Evolutionary conservation across 1,140 invertebrate genomes (phyloP).

Genomic region (Pseudomyrmex gracilis): DNA sequence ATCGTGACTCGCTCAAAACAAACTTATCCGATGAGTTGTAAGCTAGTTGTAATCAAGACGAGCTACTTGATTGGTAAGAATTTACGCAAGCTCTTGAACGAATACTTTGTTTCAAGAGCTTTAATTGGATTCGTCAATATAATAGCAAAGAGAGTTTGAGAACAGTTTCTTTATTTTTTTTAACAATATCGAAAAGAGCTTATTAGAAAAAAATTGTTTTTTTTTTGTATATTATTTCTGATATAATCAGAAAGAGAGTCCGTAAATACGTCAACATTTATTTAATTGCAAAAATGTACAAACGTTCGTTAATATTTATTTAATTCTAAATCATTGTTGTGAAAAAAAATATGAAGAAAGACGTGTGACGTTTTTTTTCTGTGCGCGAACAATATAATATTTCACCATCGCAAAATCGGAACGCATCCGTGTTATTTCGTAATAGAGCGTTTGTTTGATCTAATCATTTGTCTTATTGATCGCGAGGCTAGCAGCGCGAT

Average conservation of each 20-base stretch:
- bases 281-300: no score
- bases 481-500: neutral
- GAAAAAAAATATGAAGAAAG: no score
- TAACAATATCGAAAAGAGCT: no score
- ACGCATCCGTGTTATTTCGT: neutral
- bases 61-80: slow-evolving; percentile 25
- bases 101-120: slow-evolving; percentile 15
- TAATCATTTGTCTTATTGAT: slow-evolving; percentile 42
- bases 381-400: neutral
- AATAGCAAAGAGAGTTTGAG: neutral
- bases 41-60: slow-evolving; percentile 38
- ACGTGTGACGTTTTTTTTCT: neutral
- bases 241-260: neutral
- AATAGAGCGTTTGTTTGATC: neutral
- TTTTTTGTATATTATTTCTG: neutral
- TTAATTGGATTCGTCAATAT: slow-evolving; percentile 26
- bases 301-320: no score
- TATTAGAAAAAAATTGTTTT: no score
- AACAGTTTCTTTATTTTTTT: no score
- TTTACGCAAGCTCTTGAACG: slow-evolving; percentile 32
- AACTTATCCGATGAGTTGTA: slow-evolving; percentile 9
- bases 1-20: slow-evolving; percentile 29
- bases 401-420: neutral
- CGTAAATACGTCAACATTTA: no score
- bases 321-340: no score